Evolutionary conservation across 2,797 vertebrate species (phyloP).

Genomic region (Myripristis murdjan): DNA sequence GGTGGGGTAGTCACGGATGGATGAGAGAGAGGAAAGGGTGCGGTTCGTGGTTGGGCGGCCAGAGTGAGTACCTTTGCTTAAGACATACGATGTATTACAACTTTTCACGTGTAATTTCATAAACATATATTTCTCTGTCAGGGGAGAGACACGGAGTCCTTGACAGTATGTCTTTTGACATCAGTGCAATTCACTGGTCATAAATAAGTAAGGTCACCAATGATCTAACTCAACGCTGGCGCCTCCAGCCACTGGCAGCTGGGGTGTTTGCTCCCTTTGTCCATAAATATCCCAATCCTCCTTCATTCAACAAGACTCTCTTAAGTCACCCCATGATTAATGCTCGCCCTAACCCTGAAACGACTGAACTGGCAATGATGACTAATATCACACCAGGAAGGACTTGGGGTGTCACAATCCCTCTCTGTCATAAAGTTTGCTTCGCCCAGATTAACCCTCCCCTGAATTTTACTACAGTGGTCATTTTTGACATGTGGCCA

Average conservation of each 20-base stretch:
- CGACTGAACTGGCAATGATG: constrained; percentile 80
- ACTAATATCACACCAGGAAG: constrained; percentile 77
- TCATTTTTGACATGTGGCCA: constrained; percentile 28
- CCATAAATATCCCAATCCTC: constrained; percentile 79
- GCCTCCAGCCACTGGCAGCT: constrained; percentile 50
- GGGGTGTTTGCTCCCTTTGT: constrained; percentile 72
- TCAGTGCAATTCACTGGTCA: constrained; percentile 27
- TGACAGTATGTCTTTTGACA: constrained; percentile 56
- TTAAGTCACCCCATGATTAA: constrained; percentile 81
- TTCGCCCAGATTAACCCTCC: constrained; percentile 34
- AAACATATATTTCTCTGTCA: constrained; percentile 43
- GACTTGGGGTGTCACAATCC: constrained; percentile 70
- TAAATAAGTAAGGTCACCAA: constrained; percentile 61
- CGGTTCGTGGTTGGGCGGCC: too few relatives aligned
- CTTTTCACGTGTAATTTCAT: constrained; percentile 42
- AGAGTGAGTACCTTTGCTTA: constrained; percentile 20
- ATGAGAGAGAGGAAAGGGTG: neutral
- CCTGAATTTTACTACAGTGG: constrained; percentile 23
- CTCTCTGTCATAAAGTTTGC: constrained; percentile 78
- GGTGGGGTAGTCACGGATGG: constrained; percentile 11
- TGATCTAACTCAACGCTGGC: constrained; percentile 37
- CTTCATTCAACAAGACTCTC: constrained; percentile 66
- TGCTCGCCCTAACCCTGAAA: constrained; percentile 80
- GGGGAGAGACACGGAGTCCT: constrained; percentile 31
- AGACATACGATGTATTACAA: constrained; percentile 14